These are phyloP conservation scores for Pantherophis guttatus DNA, from an alignment of 2,113 vertebrate species.

Conservation along the genomic window DNA sequence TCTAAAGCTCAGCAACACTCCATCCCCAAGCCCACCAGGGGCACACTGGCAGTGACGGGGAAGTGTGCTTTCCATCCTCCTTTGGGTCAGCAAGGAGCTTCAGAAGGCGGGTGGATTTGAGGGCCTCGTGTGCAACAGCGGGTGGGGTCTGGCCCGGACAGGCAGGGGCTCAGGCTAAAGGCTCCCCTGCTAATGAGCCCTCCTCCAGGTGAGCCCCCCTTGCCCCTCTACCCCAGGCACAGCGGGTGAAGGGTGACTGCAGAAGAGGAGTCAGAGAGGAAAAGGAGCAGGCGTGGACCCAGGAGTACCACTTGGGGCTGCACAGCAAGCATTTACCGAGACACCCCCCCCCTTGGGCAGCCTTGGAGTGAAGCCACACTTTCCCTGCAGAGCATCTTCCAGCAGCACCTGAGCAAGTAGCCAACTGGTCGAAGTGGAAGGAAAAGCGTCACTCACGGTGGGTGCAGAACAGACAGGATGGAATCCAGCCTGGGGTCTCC, in stretches of 20 bases:
- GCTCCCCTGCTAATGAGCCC: neutral
- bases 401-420: neutral
- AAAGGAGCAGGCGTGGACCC: neutral
- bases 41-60: accelerated
- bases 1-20: neutral
- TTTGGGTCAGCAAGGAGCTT: neutral
- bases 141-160: neutral
- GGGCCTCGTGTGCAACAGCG: neutral
- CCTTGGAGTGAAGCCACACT: neutral
- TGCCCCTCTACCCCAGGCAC: neutral
- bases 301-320: neutral
- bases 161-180: neutral
- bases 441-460: neutral
- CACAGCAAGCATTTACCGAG: neutral
- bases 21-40: neutral
- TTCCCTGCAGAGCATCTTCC: neutral
- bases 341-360: accelerated
- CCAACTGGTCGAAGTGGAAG: neutral
- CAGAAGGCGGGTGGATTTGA: neutral
- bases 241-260: neutral
- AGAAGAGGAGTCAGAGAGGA: neutral
- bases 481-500: neutral
- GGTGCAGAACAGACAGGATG: neutral
- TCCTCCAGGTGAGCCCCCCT: neutral
- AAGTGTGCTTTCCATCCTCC: neutral